Evolutionary conservation across 2,797 vertebrate species (phyloP).

Genomic region (Chrosomus eos): DNA sequence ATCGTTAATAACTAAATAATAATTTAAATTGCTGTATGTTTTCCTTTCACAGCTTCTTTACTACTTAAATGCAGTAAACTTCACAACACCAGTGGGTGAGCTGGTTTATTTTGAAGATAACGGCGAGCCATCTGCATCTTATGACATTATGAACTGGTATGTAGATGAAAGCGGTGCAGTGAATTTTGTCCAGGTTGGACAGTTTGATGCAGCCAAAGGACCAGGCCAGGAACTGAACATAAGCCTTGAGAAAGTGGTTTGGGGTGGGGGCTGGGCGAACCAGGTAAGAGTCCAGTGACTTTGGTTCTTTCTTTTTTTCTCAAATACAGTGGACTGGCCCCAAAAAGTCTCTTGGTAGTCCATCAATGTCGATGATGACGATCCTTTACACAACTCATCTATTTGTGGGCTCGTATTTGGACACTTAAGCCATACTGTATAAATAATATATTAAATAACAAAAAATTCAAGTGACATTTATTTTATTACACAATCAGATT

Average conservation of each 20-base stretch:
- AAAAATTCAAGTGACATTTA: neutral
- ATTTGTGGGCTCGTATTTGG: too few species aligned
- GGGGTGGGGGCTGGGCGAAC: constrained; percentile 52
- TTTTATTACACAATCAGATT: neutral
- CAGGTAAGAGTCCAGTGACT: constrained; percentile 51
- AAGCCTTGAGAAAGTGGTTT: constrained; percentile 60
- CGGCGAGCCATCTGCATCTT: constrained; percentile 59
- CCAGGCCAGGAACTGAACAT: constrained; percentile 61
- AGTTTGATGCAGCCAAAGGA: constrained; percentile 61
- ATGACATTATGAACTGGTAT: constrained; percentile 71
- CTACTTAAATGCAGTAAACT: constrained; percentile 66
- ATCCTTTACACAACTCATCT: too few species aligned
- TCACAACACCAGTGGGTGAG: constrained; percentile 67
- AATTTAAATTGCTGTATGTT: neutral
- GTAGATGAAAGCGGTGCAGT: constrained; percentile 51
- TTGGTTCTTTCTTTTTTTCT: neutral
- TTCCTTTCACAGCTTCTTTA: constrained; percentile 51
- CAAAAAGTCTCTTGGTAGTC: too few species aligned
- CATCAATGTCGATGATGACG: too few species aligned
- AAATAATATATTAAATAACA: neutral
- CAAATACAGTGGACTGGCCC: neutral
- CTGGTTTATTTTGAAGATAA: constrained; percentile 65
- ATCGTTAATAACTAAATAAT: too few species aligned
- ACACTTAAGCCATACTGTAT: neutral
- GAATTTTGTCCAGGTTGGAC: constrained; percentile 64